Conservation (phyloP, 2,888 invertebrate species). For the Pyrrhia umbra region DNA sequence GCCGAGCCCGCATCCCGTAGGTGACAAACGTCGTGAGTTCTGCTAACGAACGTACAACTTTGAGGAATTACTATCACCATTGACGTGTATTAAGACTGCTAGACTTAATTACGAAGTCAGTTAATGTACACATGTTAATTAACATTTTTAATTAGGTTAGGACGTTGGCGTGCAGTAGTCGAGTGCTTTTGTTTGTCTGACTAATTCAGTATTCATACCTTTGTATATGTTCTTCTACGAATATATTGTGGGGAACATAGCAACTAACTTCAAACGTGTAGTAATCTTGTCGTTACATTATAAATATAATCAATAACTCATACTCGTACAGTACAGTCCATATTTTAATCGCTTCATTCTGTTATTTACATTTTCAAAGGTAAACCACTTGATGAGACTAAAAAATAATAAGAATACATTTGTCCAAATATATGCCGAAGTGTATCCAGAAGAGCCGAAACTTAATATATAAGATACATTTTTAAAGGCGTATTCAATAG, state of each 20-base stretch:
- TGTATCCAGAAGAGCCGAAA: too few relatives aligned
- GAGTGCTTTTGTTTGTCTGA: conserved; percentile 32
- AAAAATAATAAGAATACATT: too few relatives aligned
- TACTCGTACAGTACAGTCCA: too few relatives aligned
- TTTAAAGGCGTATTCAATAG: conserved; percentile 19
- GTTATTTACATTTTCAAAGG: too few relatives aligned
- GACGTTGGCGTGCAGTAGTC: conserved; percentile 35
- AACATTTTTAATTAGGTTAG: conserved; percentile 56
- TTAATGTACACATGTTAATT: conserved; percentile 63
- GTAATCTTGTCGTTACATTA: conserved; percentile 5
- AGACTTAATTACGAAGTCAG: conserved; percentile 66
- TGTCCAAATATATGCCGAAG: too few relatives aligned
- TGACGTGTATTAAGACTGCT: conserved; percentile 57
- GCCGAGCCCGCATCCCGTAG: conserved; percentile 52
- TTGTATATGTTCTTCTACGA: conserved; percentile 17
- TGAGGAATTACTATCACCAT: conserved; percentile 61
- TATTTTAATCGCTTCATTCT: too few relatives aligned
- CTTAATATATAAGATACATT: too few relatives aligned
- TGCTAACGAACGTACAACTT: conserved; percentile 75
- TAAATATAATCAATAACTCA: too few relatives aligned
- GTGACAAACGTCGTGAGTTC: conserved; percentile 63
- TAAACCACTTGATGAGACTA: too few relatives aligned
- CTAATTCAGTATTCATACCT: conserved; percentile 26
- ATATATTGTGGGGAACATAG: background rate
- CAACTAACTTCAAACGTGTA: background rate